Percentiles rank a stretch among this genome's conserved stretches.
Evolutionary conservation across 2,797 vertebrate species (phyloP).

Genomic region (Rhinichthys osculus): DNA sequence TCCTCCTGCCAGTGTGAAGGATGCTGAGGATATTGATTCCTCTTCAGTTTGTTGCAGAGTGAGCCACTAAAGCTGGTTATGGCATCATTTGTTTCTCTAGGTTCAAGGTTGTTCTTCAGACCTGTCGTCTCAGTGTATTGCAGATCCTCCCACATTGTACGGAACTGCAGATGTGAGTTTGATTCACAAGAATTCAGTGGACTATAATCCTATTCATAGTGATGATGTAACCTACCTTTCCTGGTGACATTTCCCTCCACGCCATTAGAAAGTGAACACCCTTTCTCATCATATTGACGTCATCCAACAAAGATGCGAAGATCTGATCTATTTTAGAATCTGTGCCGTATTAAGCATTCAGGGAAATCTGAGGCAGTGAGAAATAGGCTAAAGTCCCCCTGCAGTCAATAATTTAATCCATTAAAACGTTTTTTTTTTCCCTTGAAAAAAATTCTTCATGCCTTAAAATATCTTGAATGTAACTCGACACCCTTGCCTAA

Average conservation of each 20-base stretch:
- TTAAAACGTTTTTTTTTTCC: too few species aligned
- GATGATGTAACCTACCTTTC: conserved; percentile 6
- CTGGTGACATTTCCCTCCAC: not conserved
- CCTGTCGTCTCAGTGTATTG: not conserved
- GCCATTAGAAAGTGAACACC: not conserved
- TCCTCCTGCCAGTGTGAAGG: not conserved
- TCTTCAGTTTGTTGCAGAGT: not conserved
- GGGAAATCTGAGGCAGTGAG: not conserved
- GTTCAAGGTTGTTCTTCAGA: conserved; percentile 7
- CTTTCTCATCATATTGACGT: not conserved
- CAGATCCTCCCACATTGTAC: not conserved
- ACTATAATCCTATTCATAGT: not conserved
- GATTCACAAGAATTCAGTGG: not conserved
- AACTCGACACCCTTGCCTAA: too few species aligned
- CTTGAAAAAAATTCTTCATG: too few species aligned
- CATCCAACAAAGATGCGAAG: not conserved
- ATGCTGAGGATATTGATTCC: conserved; percentile 1
- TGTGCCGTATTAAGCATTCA: not conserved
- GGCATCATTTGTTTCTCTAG: not conserved
- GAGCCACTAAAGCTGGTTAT: not conserved
- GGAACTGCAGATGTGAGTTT: not conserved
- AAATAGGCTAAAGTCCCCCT: not conserved
- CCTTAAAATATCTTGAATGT: too few species aligned
- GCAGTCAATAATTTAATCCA: too few species aligned
- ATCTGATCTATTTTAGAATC: not conserved